phyloP scores from a whole-genome alignment of 2,113 vertebrate species.

The Salminus brasiliensis region DNA sequence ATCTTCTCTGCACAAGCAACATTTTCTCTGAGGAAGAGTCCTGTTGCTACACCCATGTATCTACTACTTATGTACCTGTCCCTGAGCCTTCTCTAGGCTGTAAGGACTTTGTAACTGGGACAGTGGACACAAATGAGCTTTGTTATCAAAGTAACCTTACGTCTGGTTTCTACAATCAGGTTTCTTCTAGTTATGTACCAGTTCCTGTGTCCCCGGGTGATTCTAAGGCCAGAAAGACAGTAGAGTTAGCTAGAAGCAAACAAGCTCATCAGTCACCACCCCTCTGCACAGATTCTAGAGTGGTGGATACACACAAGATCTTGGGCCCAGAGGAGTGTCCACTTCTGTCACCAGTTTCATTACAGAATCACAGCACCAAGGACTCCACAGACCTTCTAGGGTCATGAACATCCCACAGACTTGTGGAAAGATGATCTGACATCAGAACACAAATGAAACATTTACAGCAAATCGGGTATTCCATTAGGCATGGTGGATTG shows the following conservation, averaged over 20 bases:
- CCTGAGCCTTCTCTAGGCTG: background rate
- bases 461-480: background rate
- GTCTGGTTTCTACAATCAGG: background rate
- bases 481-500: background rate
- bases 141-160: background rate
- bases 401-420: background rate
- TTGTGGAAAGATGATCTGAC: background rate
- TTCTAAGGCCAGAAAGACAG: background rate
- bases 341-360: background rate
- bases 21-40: background rate
- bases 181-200: background rate
- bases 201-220: background rate
- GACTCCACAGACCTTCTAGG: background rate
- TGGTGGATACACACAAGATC: background rate
- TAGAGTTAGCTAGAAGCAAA: background rate
- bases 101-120: background rate
- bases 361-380: background rate
- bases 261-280: background rate
- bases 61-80: background rate
- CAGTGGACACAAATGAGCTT: background rate
- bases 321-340: background rate
- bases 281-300: background rate
- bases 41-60: slow-evolving; percentile 14
- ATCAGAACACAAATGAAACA: no score
- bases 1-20: background rate